Percentiles rank a stretch among this genome's conserved stretches.
Conservation (phyloP, 2,113 vertebrate species). For the Epinephelus fuscoguttatus region DNA sequence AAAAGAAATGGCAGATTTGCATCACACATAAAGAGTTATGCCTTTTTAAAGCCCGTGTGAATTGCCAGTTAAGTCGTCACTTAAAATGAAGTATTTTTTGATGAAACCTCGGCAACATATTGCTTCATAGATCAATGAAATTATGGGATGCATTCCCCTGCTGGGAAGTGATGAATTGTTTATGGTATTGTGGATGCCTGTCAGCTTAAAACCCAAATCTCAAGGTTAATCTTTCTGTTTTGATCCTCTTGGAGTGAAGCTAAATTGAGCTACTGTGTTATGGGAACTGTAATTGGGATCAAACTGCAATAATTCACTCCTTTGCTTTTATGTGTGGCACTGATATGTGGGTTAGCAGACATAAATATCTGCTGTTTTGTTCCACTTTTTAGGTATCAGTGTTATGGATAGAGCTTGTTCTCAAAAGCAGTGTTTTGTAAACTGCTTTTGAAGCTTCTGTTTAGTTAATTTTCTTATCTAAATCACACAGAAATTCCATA, state of each 20-base stretch:
- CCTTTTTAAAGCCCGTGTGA: slow-evolving; percentile 13
- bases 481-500: background rate
- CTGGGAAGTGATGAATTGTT: slow-evolving; percentile 48
- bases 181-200: slow-evolving; percentile 45
- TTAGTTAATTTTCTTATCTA: background rate
- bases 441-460: background rate
- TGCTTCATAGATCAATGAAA: slow-evolving; percentile 57
- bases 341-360: background rate
- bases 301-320: slow-evolving; percentile 20
- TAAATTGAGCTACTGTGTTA: slow-evolving; percentile 17
- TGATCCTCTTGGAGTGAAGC: background rate
- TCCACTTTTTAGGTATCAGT: background rate
- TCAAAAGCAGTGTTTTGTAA: slow-evolving; percentile 2
- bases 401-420: background rate
- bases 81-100: slow-evolving; percentile 42
- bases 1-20: slow-evolving; percentile 7
- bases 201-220: slow-evolving; percentile 43
- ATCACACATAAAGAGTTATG: slow-evolving; percentile 14
- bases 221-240: slow-evolving; percentile 45
- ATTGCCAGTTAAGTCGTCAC: background rate
- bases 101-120: slow-evolving; percentile 53
- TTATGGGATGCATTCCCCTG: slow-evolving; percentile 27
- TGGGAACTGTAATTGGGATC: slow-evolving; percentile 25
- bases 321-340: background rate
- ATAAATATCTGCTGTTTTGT: background rate